Conservation (phyloP, 2,888 invertebrate genomes). For the Chirona hameri region DNA sequence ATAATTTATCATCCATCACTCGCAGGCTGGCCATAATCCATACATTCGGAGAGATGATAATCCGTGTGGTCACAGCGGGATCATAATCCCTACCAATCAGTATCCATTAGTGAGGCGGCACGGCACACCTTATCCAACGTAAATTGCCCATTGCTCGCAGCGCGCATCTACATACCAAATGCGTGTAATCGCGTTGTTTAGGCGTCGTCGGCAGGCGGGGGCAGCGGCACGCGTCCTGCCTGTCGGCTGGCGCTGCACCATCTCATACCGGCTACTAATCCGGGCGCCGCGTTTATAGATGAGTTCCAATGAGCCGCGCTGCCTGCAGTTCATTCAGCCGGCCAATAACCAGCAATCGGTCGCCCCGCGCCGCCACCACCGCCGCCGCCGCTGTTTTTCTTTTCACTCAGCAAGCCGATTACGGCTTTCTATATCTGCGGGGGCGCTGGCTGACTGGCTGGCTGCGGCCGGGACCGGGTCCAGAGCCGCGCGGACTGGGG, state of each 20-base stretch:
- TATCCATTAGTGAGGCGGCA: neutral
- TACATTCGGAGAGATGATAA: no score
- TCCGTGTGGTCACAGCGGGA: no score
- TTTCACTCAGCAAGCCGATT: conserved; percentile 24
- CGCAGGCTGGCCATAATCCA: no score
- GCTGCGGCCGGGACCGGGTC: neutral
- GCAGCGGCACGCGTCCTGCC: no score
- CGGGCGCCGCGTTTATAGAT: neutral
- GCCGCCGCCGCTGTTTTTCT: neutral
- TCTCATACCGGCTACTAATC: neutral
- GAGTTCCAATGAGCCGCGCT: conserved; percentile 4
- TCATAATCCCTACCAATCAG: neutral
- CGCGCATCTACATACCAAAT: neutral
- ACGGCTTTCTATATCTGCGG: conserved; percentile 27
- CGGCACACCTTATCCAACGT: neutral
- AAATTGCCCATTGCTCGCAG: no score
- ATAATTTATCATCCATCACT: no score
- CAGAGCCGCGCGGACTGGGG: neutral
- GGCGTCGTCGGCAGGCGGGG: no score
- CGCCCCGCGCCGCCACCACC: neutral
- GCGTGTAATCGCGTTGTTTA: neutral
- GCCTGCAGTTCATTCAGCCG: neutral
- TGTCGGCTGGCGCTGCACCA: neutral
- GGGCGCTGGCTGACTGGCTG: neutral
- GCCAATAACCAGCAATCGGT: neutral